Percentiles rank a stretch among this genome's conserved stretches.
phyloP scores from a whole-genome alignment of 1,140 invertebrate genomes.

The Contarinia nasturtii region DNA sequence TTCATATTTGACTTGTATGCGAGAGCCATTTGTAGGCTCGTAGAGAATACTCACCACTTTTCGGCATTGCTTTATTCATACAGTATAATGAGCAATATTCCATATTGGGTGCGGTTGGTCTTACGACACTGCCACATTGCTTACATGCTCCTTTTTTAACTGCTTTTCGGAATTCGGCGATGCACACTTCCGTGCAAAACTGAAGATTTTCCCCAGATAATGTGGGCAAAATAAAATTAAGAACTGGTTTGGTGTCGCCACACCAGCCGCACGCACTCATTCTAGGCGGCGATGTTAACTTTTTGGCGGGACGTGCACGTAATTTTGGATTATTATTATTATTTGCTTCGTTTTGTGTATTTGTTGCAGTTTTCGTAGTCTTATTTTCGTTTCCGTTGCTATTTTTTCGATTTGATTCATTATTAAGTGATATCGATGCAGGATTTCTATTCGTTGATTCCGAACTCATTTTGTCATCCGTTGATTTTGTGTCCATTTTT shows the following conservation, averaged over 20 bases:
- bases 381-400: no score
- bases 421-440: no score
- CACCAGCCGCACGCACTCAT: conserved; percentile 64
- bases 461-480: no score
- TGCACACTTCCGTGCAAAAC: conserved; percentile 78
- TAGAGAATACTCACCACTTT: conserved; percentile 32
- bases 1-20: no score
- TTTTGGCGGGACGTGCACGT: no score
- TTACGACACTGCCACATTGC: conserved; percentile 68
- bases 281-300: conserved; percentile 18
- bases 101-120: conserved; percentile 45
- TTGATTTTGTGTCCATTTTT: no score
- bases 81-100: conserved; percentile 69
- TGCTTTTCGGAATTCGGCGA: conserved; percentile 72
- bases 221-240: conserved; percentile 71
- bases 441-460: no score
- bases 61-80: conserved; percentile 60
- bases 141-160: conserved; percentile 68
- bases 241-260: conserved; percentile 53
- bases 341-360: conserved; percentile 15
- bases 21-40: no score
- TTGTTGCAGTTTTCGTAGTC: no score
- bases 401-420: no score
- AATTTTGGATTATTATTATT: no score
- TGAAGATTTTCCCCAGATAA: conserved; percentile 69